A percentile compares a stretch with the other conserved stretches of the same genome.
phyloP scores from a whole-genome alignment of 23 tunicate genomes.

The Diplosoma virens region DNA sequence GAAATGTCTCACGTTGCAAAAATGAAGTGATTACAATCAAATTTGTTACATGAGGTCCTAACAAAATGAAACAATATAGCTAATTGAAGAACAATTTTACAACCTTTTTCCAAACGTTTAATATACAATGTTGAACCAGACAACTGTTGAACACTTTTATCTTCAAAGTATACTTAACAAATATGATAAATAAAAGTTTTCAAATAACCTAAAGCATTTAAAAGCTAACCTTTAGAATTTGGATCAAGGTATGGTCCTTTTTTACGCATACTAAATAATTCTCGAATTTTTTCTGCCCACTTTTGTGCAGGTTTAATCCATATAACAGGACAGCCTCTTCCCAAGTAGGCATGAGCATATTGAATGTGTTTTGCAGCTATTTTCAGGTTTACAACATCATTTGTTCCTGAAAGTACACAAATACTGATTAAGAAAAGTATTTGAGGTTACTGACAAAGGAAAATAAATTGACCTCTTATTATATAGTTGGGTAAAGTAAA shows the following conservation, averaged over 20 bases:
- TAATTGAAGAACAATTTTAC: not conserved
- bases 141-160: too few species aligned
- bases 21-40: too few species aligned
- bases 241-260: conserved; percentile 53
- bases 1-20: too few species aligned
- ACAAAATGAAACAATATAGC: not conserved
- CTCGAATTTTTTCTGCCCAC: conserved; percentile 39
- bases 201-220: not conserved
- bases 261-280: conserved; percentile 15
- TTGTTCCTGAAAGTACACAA: not conserved
- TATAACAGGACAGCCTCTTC: conserved; percentile 57
- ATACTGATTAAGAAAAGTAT: not conserved
- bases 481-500: too few species aligned
- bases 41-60: too few species aligned
- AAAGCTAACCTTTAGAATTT: conserved; percentile 40
- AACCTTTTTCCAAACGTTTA: too few species aligned
- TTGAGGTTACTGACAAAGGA: too few species aligned
- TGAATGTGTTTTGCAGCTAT: conserved; percentile 49
- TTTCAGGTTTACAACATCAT: not conserved
- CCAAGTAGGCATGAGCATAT: conserved; percentile 34
- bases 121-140: too few species aligned
- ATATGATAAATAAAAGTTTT: not conserved
- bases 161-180: too few species aligned
- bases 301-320: conserved; percentile 60
- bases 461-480: too few species aligned